Conservation (phyloP, 2,113 vertebrate species). For the Ciconia stormi region DNA sequence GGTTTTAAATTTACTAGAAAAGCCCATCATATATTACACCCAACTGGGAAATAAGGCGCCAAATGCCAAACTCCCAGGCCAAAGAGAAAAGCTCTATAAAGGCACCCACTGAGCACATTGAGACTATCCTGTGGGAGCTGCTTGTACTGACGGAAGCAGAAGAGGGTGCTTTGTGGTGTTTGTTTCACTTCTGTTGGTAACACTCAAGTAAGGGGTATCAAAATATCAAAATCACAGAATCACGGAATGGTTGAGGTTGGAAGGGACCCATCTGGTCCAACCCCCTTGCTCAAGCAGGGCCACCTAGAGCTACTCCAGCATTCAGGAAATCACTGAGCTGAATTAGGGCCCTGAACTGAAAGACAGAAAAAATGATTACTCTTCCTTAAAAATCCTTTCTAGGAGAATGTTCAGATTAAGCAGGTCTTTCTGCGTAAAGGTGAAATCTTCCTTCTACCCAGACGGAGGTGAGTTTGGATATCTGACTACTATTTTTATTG, state of each 20-base stretch:
- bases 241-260: not conserved
- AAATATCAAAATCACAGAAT: not conserved
- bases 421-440: not conserved
- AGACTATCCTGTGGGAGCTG: not conserved
- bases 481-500: not conserved
- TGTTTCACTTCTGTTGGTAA: not conserved
- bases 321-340: not conserved
- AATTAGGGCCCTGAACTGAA: not conserved
- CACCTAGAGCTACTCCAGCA: not conserved
- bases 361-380: not conserved
- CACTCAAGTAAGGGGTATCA: not conserved
- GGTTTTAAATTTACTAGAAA: not conserved
- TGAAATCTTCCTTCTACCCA: not conserved
- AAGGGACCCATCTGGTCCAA: not conserved
- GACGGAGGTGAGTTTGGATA: not conserved
- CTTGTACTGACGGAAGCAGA: not conserved
- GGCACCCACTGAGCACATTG: not conserved
- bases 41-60: not conserved
- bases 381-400: not conserved
- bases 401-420: not conserved
- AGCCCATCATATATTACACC: not conserved
- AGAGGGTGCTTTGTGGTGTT: not conserved
- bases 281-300: not conserved
- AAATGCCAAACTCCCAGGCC: not conserved
- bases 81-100: not conserved